phyloP scores from a whole-genome alignment of 2,113 vertebrate species.

The Aythya baeri region DNA sequence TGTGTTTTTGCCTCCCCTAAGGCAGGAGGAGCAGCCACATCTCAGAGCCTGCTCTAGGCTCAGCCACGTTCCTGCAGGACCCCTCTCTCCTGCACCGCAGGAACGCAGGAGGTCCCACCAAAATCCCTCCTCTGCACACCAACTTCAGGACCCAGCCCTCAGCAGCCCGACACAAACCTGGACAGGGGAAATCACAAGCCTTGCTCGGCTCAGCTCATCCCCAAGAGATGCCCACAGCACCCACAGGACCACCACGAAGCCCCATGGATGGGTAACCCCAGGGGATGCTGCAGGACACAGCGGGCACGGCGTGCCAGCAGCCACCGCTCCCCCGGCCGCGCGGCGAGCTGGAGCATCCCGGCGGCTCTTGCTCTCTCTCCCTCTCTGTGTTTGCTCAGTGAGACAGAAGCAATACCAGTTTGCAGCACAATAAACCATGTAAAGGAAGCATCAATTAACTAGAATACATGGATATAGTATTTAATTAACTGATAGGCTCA shows the following conservation, averaged over 20 bases:
- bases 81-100: accelerated
- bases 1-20: background rate
- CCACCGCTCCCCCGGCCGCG: slow-evolving; percentile 69
- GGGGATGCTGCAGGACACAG: slow-evolving; percentile 11
- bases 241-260: background rate
- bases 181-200: background rate
- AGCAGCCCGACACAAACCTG: background rate
- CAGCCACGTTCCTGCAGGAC: background rate
- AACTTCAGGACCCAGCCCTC: background rate
- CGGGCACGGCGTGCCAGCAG: slow-evolving; percentile 44
- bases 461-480: slow-evolving; percentile 85
- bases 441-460: slow-evolving; percentile 93
- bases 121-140: background rate
- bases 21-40: background rate
- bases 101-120: accelerated
- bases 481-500: slow-evolving; percentile 78
- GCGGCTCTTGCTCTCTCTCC: slow-evolving; percentile 80
- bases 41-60: background rate
- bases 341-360: slow-evolving; percentile 80
- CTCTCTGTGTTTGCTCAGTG: slow-evolving; percentile 92
- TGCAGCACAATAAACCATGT: slow-evolving; percentile 93
- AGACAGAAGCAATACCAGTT: slow-evolving; percentile 91
- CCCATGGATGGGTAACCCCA: background rate
- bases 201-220: background rate
- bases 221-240: slow-evolving; percentile 34